Percentiles rank a stretch among this genome's conserved stretches.
Conservation (phyloP, 2,113 vertebrate species). For the Saguinus midas region DNA sequence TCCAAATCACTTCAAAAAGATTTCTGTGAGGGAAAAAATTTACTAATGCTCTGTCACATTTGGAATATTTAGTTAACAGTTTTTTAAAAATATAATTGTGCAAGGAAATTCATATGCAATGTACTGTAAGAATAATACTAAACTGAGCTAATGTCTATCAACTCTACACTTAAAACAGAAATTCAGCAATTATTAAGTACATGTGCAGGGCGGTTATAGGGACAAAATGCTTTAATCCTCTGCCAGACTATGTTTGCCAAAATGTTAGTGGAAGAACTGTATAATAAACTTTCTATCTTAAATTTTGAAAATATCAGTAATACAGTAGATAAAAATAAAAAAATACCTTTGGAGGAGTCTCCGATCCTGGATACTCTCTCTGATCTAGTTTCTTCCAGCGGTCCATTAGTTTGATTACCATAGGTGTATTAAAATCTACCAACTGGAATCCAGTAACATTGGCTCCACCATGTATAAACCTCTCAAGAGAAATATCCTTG, state of each 20-base stretch:
- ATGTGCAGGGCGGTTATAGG: background rate
- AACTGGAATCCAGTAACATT: conserved; percentile 99
- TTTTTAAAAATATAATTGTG: background rate
- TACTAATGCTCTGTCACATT: background rate
- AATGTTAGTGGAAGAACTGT: background rate
- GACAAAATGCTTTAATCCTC: background rate
- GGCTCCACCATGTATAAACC: conserved; percentile 98
- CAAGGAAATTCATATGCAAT: background rate
- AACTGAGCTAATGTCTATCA: conserved; percentile 1
- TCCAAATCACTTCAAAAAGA: background rate
- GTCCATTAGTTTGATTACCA: conserved; percentile 98
- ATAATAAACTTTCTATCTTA: background rate
- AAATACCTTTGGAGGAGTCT: conserved; percentile 95
- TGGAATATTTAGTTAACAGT: conserved; percentile 26
- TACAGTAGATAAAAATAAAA: background rate
- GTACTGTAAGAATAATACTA: background rate
- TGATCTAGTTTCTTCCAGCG: conserved; percentile 99
- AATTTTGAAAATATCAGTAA: background rate
- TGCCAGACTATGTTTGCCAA: background rate
- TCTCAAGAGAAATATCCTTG: conserved; percentile 98
- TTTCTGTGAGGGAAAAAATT: background rate
- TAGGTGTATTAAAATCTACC: conserved; percentile 97
- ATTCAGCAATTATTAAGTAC: background rate
- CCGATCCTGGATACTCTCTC: conserved; percentile 97
- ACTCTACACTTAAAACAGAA: background rate